These are phyloP conservation scores for Ennomos fuscantarius DNA, from an alignment of 2,888 invertebrate genomes.

Conservation along the genomic window DNA sequence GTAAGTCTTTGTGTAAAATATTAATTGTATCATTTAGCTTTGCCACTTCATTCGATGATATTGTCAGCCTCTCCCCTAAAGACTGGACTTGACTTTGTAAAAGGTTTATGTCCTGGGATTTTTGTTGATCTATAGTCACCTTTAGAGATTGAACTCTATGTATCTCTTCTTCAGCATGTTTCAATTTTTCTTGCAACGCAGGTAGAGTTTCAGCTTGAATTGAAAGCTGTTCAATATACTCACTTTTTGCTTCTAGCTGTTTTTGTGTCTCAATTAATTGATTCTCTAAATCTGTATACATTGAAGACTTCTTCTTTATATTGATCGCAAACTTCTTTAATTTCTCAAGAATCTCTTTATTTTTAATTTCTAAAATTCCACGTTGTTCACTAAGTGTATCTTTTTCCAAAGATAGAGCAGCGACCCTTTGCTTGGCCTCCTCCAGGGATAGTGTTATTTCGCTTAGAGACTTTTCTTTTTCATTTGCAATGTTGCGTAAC, in stretches of 20 bases:
- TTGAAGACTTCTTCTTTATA: conserved; percentile 89
- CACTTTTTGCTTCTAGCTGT: conserved; percentile 61
- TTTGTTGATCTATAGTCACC: conserved; percentile 59
- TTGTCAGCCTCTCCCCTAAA: conserved; percentile 52
- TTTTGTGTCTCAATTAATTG: conserved; percentile 70
- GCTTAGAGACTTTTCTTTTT: conserved; percentile 76
- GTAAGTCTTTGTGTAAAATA: conserved; percentile 57
- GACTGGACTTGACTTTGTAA: conserved; percentile 55
- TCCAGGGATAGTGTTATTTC: conserved; percentile 79
- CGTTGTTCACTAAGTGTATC: conserved; percentile 70
- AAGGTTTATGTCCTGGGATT: conserved; percentile 53
- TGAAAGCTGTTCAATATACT: conserved; percentile 63
- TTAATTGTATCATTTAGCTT: conserved; percentile 56
- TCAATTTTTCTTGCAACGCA: conserved; percentile 69
- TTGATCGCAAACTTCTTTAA: conserved; percentile 91
- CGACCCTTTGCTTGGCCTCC: conserved; percentile 68
- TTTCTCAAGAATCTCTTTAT: conserved; percentile 90
- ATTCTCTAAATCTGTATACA: conserved; percentile 87
- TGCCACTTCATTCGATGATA: conserved; percentile 55
- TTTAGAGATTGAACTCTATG: conserved; percentile 63
- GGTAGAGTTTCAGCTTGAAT: conserved; percentile 69
- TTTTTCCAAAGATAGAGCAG: conserved; percentile 68
- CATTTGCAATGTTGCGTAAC: conserved; percentile 84
- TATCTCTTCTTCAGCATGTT: conserved; percentile 71
- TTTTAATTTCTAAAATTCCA: conserved; percentile 82